Evolutionary conservation across 2,797 vertebrate genomes (phyloP), one percentile per base, ranked within the genome.

Genomic region (Notolepis coatsorum): DNA sequence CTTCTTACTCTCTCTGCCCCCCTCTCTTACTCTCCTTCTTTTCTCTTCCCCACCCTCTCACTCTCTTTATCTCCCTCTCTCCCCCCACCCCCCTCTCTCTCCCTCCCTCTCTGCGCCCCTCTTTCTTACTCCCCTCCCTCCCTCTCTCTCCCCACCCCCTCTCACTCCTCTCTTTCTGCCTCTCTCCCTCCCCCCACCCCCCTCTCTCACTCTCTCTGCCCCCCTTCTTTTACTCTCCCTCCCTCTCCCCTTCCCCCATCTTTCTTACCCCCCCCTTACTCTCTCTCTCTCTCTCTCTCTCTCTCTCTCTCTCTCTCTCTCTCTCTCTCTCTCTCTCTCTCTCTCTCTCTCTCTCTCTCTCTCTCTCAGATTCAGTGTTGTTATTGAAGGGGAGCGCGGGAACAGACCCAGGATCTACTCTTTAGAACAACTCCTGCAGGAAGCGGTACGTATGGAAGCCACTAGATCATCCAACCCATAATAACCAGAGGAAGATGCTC

Each of bases 371-470:
- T 99, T 98, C 87, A 97, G 96, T 79, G 94, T 99, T 52, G 91
- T 98, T 71, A 95, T 99, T 0, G 96, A 99, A 70, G 97, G 97
- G 0, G 97, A 98, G 82, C 89, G 97, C 53, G 96, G 96, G 38
- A 97, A 98, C 87, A 92, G 96, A 6, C 96, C 94, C 49, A 91
- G 95, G 39, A 94, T 98, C 86, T 99, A 98, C 88, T 98, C 97
- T 0, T 86, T 96, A 89, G 97, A 98, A 79, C 97, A 99, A 79
- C 93, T 99, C 33, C 91, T 99, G 50, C 96, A 97, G 89, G 97
- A 98, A 86, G 97, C 96, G 48, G 97, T 98, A 84, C 95, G 96
- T 85, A 59, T 64, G 25, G n/a, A n/a, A 28, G 9, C 46, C 23
- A 31, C 33, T 4, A 15, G 37, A 31, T 21, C 27, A 15, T 39